phyloP scores from a whole-genome alignment of 2,888 invertebrate species.

The Pelosia muscerda region DNA sequence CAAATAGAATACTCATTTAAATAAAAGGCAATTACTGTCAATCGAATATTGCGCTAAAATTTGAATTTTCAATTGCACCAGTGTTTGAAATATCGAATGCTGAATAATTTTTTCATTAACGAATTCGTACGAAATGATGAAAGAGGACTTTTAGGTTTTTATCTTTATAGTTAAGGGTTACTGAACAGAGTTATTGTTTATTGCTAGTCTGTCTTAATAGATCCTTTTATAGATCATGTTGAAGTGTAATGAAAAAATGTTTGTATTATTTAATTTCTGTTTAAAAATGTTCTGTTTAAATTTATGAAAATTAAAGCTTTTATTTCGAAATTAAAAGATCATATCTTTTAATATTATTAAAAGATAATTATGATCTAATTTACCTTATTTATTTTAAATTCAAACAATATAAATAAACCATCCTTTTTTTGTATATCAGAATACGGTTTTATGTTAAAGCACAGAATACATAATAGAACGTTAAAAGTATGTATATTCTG shows the following conservation, averaged over 20 bases:
- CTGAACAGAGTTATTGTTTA: slow-evolving; percentile 19
- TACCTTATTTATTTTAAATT: too few species aligned
- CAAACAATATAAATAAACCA: too few species aligned
- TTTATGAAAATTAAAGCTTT: neutral
- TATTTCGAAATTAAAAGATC: neutral
- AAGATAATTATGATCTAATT: too few species aligned
- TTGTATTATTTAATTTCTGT: neutral
- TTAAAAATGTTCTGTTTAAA: too few species aligned
- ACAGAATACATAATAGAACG: too few species aligned
- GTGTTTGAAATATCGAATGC: slow-evolving; percentile 65
- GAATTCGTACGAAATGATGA: slow-evolving; percentile 40
- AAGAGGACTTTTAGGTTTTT: slow-evolving; percentile 31
- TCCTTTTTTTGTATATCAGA: neutral
- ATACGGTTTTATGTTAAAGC: neutral
- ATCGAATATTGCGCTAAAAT: slow-evolving; percentile 50
- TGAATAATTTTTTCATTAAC: slow-evolving; percentile 60
- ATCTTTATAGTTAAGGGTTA: slow-evolving; percentile 32
- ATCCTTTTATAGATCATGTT: neutral
- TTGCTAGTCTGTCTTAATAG: slow-evolving; percentile 3
- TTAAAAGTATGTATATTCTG: slow-evolving; percentile 4
- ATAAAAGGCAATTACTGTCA: slow-evolving; percentile 55
- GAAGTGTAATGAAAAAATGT: too few species aligned
- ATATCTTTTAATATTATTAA: too few species aligned
- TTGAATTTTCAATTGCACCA: slow-evolving; percentile 62
- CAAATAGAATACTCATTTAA: slow-evolving; percentile 22